phyloP scores from a whole-genome alignment of 92 coral and sea anemone species.

The Anthopleura xanthogrammica region DNA sequence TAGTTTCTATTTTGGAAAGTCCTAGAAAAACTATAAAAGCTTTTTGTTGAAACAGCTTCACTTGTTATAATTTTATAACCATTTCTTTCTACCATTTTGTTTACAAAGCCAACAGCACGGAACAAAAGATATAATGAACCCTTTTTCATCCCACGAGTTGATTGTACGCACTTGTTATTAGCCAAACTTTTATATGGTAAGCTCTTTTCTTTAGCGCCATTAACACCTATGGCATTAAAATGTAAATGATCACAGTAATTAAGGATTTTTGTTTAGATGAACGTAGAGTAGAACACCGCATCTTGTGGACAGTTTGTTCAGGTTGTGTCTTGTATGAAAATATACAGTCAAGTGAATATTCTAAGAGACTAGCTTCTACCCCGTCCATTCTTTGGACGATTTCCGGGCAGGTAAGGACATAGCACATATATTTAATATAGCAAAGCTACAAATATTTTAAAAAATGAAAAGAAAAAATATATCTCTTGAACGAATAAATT shows the following conservation, averaged over 20 bases:
- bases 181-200: background rate
- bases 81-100: background rate
- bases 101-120: background rate
- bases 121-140: background rate
- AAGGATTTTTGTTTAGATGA: background rate
- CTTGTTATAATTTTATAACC: background rate
- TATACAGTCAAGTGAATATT: too few species aligned
- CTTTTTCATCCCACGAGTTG: background rate
- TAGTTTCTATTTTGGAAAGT: background rate
- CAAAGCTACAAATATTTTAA: too few species aligned
- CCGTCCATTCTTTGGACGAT: too few species aligned
- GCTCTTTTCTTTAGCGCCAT: background rate
- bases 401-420: too few species aligned
- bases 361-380: too few species aligned
- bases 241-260: background rate
- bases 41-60: slow-evolving; percentile 20
- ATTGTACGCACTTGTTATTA: background rate
- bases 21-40: background rate
- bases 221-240: background rate
- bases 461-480: too few species aligned
- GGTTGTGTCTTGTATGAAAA: too few species aligned
- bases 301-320: too few species aligned
- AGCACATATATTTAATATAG: too few species aligned
- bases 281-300: background rate
- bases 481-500: too few species aligned